Conservation (phyloP, 2,888 invertebrate species). For the Papilio gigon region DNA sequence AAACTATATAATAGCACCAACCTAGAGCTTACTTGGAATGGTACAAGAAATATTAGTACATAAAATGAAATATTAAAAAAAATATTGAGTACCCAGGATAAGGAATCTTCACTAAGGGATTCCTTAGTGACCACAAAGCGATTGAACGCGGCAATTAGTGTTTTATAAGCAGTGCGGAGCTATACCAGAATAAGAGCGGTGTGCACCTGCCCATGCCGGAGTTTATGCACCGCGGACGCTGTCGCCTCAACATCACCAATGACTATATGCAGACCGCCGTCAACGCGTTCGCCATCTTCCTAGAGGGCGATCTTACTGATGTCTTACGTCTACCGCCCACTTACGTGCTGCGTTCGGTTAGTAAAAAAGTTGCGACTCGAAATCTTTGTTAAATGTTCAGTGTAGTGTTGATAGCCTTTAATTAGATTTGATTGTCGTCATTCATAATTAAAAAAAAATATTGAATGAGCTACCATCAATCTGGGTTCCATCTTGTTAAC, state of each 20-base stretch:
- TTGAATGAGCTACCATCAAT: too few relatives aligned
- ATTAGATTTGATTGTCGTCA: too few relatives aligned
- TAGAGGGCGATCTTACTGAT: conserved; percentile 61
- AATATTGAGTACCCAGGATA: too few relatives aligned
- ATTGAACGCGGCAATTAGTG: neutral
- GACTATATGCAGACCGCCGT: conserved; percentile 76
- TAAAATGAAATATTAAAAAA: neutral
- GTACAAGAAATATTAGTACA: too few relatives aligned
- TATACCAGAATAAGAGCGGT: conserved; percentile 57
- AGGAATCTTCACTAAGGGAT: neutral
- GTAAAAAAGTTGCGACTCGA: conserved; percentile 46
- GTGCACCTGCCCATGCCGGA: conserved; percentile 63
- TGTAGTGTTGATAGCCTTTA: too few relatives aligned
- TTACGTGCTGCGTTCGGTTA: conserved; percentile 69
- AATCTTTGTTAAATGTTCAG: neutral
- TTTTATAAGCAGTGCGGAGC: conserved; percentile 56
- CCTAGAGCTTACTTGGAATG: too few relatives aligned
- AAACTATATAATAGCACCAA: too few relatives aligned
- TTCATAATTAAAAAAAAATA: too few relatives aligned
- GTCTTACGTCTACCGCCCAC: conserved; percentile 58
- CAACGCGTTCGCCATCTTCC: conserved; percentile 69
- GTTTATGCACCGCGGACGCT: conserved; percentile 60
- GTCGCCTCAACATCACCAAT: conserved; percentile 55
- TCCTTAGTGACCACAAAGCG: neutral
- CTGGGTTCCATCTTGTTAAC: too few relatives aligned